Evolutionary conservation across 1,140 invertebrate genomes (phyloP), one percentile per base, ranked within the genome.

Genomic region (Musca domestica): DNA sequence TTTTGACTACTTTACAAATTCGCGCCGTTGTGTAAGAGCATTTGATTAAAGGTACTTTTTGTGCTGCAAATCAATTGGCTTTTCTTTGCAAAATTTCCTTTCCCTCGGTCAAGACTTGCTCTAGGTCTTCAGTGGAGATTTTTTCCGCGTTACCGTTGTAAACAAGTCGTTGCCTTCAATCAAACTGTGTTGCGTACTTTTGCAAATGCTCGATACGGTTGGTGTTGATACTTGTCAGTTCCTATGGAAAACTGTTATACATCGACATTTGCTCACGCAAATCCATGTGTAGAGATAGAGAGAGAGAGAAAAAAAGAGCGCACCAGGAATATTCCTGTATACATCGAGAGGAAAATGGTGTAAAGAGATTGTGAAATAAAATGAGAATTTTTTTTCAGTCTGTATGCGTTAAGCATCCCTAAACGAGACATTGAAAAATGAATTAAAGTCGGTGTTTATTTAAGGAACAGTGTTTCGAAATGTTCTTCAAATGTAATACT

Each of bases 81-180:
- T 25, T 58, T 58, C n/a, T 14, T 17, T 61, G 56, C 56, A 61
- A 17, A 19, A 41, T 17, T 61, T 34, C 17, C 6, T 61, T 30
- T 61, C 41, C n/a, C 34, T 19, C 17, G 56, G 2, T n/a, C 25
- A 41, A 10, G 52, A 15, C 14, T 23, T 58, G 54, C 54, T 20
- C 23, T 17, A 30, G 23, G 14, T 7, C n/a, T 61, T 41, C 34
- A 7, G 20, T 19, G 34, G 34, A 41, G 4, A 41, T 41, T 41
- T 27, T 15, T 56, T 61, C 56, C 56, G 56, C 56, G 56, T 61
- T 19, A 34, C 56, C 56, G 56, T 61, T 61, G 56, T 34, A 61
- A 61, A 20, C 56, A 34, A 61, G 27, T 61, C 56, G 56, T 61
- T 34, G 56, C 34, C 56, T 20, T 61, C 34, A 17, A n/a, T 41